A percentile compares a stretch with the other conserved stretches of the same genome.
phyloP scores from a whole-genome alignment of 2,113 vertebrate species.

The Microcebus jonahi region DNA sequence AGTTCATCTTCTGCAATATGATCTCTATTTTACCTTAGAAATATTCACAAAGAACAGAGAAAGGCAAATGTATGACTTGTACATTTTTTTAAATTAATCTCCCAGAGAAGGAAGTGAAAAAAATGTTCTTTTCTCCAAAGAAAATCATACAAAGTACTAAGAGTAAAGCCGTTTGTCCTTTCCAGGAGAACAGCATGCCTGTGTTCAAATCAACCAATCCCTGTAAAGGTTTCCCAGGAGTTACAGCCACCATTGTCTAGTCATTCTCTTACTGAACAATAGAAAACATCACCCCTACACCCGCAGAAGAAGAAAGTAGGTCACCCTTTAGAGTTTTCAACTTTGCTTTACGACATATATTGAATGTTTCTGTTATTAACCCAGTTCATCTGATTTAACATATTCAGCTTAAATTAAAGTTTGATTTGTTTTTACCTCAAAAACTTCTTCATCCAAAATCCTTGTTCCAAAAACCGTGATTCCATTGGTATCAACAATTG shows the following conservation, averaged over 20 bases:
- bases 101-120: conserved; percentile 19
- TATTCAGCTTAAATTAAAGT: neutral
- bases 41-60: neutral
- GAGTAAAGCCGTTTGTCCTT: neutral
- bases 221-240: neutral
- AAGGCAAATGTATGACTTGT: neutral
- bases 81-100: conserved; percentile 37
- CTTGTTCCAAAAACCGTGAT: conserved; percentile 96
- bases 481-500: conserved; percentile 91
- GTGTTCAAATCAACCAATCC: conserved; percentile 53
- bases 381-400: neutral
- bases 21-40: neutral
- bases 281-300: conserved; percentile 40
- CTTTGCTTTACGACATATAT: neutral
- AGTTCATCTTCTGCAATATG: neutral
- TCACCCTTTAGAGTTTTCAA: conserved; percentile 20
- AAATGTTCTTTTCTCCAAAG: conserved; percentile 35
- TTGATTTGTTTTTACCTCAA: conserved; percentile 89
- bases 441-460: conserved; percentile 95
- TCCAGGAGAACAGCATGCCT: conserved; percentile 35
- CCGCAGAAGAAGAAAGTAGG: conserved; percentile 58
- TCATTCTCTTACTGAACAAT: conserved; percentile 44
- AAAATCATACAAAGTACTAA: conserved; percentile 30
- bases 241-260: neutral
- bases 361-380: neutral